These are phyloP conservation scores for Trogon surrucura DNA, from an alignment of 2,113 vertebrate species.

Conservation along the genomic window DNA sequence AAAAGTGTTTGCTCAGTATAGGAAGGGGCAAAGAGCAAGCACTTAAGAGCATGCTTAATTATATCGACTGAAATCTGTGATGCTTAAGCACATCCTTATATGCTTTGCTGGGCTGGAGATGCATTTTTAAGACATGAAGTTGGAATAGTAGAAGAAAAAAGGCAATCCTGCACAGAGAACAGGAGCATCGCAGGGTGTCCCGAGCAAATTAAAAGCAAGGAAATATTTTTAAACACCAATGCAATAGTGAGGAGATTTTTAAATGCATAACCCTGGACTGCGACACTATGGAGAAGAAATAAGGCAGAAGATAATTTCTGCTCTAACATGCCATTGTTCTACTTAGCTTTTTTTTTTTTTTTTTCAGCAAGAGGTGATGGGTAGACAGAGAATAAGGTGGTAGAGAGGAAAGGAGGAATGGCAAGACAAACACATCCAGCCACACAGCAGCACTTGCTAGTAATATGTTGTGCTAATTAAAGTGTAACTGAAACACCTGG, in stretches of 20 bases:
- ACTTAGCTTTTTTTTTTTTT: neutral
- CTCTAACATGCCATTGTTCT: neutral
- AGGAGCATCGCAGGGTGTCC: neutral
- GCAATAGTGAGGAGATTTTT: neutral
- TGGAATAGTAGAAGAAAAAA: neutral
- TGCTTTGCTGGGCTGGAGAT: neutral
- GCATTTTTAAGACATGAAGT: neutral
- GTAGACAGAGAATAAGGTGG: neutral
- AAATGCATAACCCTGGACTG: neutral
- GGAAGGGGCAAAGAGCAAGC: neutral
- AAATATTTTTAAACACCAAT: neutral
- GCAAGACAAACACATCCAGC: neutral
- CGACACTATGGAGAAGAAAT: neutral
- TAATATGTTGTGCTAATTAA: fast-evolving
- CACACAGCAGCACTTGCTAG: neutral
- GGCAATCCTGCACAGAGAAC: neutral
- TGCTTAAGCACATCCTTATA: neutral
- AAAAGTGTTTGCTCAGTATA: neutral
- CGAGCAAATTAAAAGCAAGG: neutral
- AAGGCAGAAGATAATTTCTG: neutral
- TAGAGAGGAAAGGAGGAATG: neutral
- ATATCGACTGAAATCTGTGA: neutral
- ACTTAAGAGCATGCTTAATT: neutral
- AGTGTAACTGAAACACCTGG: neutral
- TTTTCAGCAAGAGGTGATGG: neutral